Evolutionary conservation across 2,113 vertebrate genomes (phyloP).

Genomic region (Rostratula benghalensis): DNA sequence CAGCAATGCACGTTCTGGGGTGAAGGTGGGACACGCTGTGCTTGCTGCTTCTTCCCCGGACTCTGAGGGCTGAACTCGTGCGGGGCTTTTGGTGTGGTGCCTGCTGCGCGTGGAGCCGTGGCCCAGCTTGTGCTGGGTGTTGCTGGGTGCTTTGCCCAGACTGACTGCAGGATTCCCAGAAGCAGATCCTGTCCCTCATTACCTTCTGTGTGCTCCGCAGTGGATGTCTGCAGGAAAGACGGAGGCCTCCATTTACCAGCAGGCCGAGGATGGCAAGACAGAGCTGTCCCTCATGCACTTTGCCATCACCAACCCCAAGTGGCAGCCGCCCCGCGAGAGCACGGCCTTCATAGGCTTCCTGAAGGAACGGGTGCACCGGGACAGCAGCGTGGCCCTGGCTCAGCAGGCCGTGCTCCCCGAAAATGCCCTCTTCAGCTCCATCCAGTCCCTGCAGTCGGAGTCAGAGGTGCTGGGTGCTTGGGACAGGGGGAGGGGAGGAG

Average conservation of each 20-base stretch:
- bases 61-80: background rate
- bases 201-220: constrained; percentile 63
- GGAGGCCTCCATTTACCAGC: constrained; percentile 96
- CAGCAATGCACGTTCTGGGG: background rate
- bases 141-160: background rate
- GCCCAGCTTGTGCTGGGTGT: background rate
- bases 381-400: constrained; percentile 78
- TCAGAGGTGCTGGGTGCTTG: constrained; percentile 81
- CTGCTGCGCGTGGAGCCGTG: background rate
- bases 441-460: constrained; percentile 85
- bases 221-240: constrained; percentile 97
- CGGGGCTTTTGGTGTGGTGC: background rate
- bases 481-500: background rate
- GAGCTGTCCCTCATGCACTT: constrained; percentile 99
- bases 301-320: constrained; percentile 97
- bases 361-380: constrained; percentile 92
- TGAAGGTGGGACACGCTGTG: background rate
- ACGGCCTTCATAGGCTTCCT: constrained; percentile 95
- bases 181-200: background rate
- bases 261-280: constrained; percentile 96
- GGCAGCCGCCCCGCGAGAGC: constrained; percentile 94
- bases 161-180: background rate
- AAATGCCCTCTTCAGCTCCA: constrained; percentile 83
- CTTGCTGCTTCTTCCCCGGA: background rate
- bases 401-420: constrained; percentile 80